These are phyloP conservation scores for Alfaro cultratus DNA, from an alignment of 2,797 vertebrate genomes.

Conservation along the genomic window DNA sequence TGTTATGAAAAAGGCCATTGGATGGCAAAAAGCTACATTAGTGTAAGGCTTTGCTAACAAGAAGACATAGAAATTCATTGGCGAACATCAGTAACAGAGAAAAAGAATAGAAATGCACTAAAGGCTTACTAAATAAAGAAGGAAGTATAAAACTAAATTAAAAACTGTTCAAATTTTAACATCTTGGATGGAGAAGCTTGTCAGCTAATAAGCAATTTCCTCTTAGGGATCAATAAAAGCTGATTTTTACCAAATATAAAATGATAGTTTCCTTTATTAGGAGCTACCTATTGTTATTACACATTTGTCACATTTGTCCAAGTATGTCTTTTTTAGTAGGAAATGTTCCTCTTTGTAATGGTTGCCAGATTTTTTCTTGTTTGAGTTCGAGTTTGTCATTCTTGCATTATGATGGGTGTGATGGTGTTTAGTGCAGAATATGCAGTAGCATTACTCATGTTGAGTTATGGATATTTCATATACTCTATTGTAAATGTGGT, in stretches of 20 bases:
- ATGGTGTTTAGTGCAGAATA: neutral
- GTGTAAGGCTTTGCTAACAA: neutral
- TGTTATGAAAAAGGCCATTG: neutral
- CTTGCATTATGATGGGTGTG: neutral
- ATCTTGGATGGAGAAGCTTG: too few relatives aligned
- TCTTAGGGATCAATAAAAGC: neutral
- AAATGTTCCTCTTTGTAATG: neutral
- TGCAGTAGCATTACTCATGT: slow-evolving; percentile 8
- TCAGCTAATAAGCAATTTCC: too few relatives aligned
- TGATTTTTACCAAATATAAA: neutral
- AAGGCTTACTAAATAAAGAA: neutral
- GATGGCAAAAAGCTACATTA: neutral
- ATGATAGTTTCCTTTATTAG: neutral
- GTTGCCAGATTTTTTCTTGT: neutral
- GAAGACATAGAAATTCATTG: neutral
- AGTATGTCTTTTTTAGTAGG: neutral
- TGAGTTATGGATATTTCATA: slow-evolving; percentile 12
- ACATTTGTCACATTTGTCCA: neutral
- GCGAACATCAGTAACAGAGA: neutral
- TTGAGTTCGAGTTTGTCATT: neutral
- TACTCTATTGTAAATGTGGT: slow-evolving; percentile 4
- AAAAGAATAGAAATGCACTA: neutral
- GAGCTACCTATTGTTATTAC: neutral
- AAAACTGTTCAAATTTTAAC: too few relatives aligned
- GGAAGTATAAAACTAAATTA: neutral